Percentiles rank a stretch among this genome's conserved stretches.
Evolutionary conservation across 2,113 vertebrate genomes (phyloP).

Genomic region (Colossoma macropomum): DNA sequence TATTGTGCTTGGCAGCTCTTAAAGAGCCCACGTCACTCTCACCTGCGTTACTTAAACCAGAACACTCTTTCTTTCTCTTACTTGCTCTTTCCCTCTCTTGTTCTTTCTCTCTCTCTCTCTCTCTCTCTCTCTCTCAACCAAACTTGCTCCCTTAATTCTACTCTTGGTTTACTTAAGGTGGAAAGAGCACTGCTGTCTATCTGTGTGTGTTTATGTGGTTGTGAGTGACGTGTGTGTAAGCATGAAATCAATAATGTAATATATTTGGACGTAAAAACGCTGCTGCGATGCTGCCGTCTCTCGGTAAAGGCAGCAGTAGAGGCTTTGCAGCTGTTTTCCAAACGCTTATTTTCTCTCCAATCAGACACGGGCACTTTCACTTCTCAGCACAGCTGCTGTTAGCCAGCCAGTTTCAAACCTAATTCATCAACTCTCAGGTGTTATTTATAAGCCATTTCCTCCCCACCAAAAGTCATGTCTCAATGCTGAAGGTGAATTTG

Average conservation of each 20-base stretch:
- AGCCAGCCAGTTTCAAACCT: slow-evolving; percentile 57
- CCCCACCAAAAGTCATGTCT: slow-evolving; percentile 60
- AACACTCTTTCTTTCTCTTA: slow-evolving; percentile 62
- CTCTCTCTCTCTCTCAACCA: slow-evolving; percentile 57
- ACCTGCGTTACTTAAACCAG: slow-evolving; percentile 63
- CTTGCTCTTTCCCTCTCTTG: slow-evolving; percentile 52
- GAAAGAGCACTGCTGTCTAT: slow-evolving; percentile 32
- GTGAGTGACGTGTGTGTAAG: slow-evolving; percentile 34
- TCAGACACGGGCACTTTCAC: slow-evolving; percentile 41
- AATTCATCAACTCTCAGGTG: slow-evolving; percentile 63
- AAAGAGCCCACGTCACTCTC: slow-evolving; percentile 68
- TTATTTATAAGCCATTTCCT: slow-evolving; percentile 73
- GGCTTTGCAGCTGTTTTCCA: slow-evolving; percentile 42
- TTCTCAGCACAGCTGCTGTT: slow-evolving; percentile 60
- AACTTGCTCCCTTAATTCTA: slow-evolving; percentile 49
- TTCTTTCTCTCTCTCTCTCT: slow-evolving; percentile 65
- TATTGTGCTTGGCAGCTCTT: slow-evolving; percentile 74
- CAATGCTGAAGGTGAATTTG: slow-evolving; percentile 59
- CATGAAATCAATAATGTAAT: slow-evolving; percentile 43
- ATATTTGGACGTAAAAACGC: slow-evolving; percentile 25
- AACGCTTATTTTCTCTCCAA: slow-evolving; percentile 43
- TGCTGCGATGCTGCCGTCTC: slow-evolving; percentile 34
- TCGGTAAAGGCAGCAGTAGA: slow-evolving; percentile 30
- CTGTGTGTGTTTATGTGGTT: slow-evolving; percentile 8
- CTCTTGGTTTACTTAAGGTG: slow-evolving; percentile 69